Evolutionary conservation across 2,113 vertebrate genomes (phyloP), one percentile per base, ranked within the genome.

Genomic region (Paratilapia polleni): DNA sequence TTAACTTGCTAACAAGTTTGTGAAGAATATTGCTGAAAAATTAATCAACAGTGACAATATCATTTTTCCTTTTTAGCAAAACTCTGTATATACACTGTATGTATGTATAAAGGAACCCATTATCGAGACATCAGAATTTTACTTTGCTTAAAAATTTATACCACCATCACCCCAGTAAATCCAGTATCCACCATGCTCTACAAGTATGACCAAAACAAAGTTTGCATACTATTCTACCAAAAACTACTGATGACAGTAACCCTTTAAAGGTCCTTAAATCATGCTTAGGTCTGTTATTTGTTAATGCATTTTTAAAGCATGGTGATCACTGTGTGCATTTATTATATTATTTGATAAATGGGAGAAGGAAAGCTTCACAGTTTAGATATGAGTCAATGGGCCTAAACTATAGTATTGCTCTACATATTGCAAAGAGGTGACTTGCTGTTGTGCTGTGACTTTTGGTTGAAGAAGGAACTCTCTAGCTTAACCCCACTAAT

Each of bases 341-440:
- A 57, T 73, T 73, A 54, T 26, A 64, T 31, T n/a, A 57, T 22
- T 17, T 75, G 5, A 57, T 75, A 82, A 74, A 74, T 52, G n/a
- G 13, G 56, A 52, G 43, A 11, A 28, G 20, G 15, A 64, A 49
- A 24, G 52, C 34, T 63, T 80, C 31, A 79, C 54, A 82, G 17
- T 83, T 82, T 73, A 85, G 17, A 73, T 64, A 52, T 85, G 82
- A 88, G 41, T 85, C 81, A 88, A 38, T 78, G 28, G 68, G 73
- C 56, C 13, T 77, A 36, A 81, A 81, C 34, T 82, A 52, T 70
- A 80, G 52, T 57, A 74, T 73, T 76, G 8, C 60, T 76, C 22
- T 41, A 76, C 49, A 81, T 82, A 77, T 47, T 56, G 28, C 52
- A 81, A 88, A 80, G 31, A 28, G 43, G 47, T 90, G 80, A 91